These are phyloP conservation scores for Pemphigus obesinymphae DNA, from an alignment of 1,140 invertebrate species.

Conservation along the genomic window DNA sequence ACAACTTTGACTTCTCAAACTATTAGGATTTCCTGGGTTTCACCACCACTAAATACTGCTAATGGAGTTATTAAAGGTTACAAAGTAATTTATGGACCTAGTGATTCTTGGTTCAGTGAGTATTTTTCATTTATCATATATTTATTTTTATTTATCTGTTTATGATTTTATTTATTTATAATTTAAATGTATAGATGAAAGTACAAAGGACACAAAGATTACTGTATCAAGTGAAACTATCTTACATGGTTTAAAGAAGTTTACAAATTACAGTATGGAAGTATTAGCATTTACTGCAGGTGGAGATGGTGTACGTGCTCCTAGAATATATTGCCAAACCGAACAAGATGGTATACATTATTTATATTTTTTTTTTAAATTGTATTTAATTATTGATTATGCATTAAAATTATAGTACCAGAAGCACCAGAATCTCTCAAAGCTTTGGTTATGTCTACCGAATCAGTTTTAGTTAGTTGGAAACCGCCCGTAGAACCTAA, in stretches of 20 bases:
- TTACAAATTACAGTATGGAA: slow-evolving; percentile 96
- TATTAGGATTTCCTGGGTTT: slow-evolving; percentile 88
- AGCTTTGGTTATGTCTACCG: slow-evolving; percentile 82
- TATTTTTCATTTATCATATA: slow-evolving; percentile 46
- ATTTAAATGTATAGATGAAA: slow-evolving; percentile 74
- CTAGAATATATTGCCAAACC: slow-evolving; percentile 85
- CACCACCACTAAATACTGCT: slow-evolving; percentile 79
- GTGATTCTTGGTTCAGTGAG: slow-evolving; percentile 84
- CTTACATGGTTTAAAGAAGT: slow-evolving; percentile 86
- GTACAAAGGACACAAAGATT: slow-evolving; percentile 84
- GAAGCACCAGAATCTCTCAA: slow-evolving; percentile 88
- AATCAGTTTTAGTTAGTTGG: slow-evolving; percentile 90
- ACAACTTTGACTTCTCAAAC: slow-evolving; percentile 88
- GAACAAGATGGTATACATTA: slow-evolving; percentile 80
- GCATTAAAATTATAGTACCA: slow-evolving; percentile 64
- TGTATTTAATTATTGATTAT: neutral
- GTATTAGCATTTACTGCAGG: slow-evolving; percentile 90
- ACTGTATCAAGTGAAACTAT: slow-evolving; percentile 88
- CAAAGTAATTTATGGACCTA: slow-evolving; percentile 91
- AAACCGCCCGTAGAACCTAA: slow-evolving; percentile 85
- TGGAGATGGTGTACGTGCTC: slow-evolving; percentile 89
- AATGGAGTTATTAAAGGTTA: slow-evolving; percentile 95
- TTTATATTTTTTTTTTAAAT: neutral
- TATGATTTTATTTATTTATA: slow-evolving; percentile 45
- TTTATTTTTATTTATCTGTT: slow-evolving; percentile 9